Base-by-base conservation (phyloP, 2,888 invertebrate species). In the Volucella bombylans region DNA sequence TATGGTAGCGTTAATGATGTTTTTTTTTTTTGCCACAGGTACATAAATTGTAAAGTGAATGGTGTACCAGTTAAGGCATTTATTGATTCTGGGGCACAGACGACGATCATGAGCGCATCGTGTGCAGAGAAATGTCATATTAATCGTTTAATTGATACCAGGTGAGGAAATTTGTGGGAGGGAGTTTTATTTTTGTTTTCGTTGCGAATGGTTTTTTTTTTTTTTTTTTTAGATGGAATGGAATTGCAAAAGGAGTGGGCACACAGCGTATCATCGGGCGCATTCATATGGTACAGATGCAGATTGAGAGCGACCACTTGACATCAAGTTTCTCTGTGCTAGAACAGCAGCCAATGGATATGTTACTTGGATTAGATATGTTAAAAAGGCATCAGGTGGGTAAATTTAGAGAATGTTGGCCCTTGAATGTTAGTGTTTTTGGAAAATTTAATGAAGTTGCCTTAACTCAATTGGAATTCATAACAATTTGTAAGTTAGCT, bases 281-380 rank as follows among this genome's bases (percentile, higher is more conserved):
- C 80, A 98, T 99, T 88, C 99, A 99, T 91, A 96, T 98, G 96
- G 97, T 96, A 9, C 98, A 99, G 92, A 97, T 99, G 92, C 96
- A 99, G 92, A 99, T 99, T 87, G 98, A 96, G 88, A 95, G 95
- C 87, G 97, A 97, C 90, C 98, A 97, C 91, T 93, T 99, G 52
- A 97, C 98, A 1, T 98, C 98, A 3, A 98, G 98, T 50, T 99
- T 99, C 92, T 98, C 98, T 41, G 98, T 99, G 49, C 93, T 99
- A 59, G 97, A 98, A 90, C 96, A 99, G 88, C 99, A 99, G 91
- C 97, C 98, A 0, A 98, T 99, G 98, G 99, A 99, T 89, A 98
- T 99, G 97, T 92, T 99, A 76, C 93, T 99, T 12, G 99, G 99
- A 0, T 93, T 99, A 71, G 99, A 99, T 90, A 99, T 99, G 98